Percentiles rank a stretch among this genome's conserved stretches.
These are phyloP conservation scores for Dromaius novaehollandiae DNA, from an alignment of 2,113 vertebrate species.

Conservation along the genomic window DNA sequence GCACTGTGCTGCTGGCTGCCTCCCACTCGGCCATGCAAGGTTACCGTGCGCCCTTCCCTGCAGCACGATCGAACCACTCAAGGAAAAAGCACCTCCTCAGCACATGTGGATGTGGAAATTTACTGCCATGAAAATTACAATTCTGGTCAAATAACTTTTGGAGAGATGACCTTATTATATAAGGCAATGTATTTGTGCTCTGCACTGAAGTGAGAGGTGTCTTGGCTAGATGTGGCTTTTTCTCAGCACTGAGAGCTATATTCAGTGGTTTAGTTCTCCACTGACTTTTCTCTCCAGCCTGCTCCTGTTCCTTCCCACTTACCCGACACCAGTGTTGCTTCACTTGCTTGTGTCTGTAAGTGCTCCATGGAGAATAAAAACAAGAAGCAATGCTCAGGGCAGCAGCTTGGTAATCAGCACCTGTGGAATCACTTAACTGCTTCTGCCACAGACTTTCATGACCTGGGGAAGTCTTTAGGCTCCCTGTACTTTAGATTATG, in stretches of 20 bases:
- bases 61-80: conserved; percentile 17
- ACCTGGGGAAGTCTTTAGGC: background rate
- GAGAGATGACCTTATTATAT: background rate
- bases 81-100: conserved; percentile 21
- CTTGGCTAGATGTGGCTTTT: background rate
- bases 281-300: background rate
- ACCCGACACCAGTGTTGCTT: background rate
- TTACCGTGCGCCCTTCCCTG: background rate
- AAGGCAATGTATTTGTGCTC: background rate
- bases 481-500: background rate
- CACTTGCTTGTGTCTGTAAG: background rate
- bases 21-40: conserved; percentile 15
- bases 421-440: background rate
- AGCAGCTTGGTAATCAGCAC: background rate
- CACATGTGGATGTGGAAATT: conserved; percentile 34
- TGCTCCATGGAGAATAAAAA: background rate
- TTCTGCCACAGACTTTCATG: background rate
- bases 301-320: background rate
- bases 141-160: background rate
- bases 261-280: background rate
- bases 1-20: conserved; percentile 12
- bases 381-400: background rate
- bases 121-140: conserved; percentile 26
- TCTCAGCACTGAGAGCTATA: background rate
- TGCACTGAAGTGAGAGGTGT: background rate